Conservation (phyloP, 2,113 vertebrate genomes). For the Marmota flaviventris region DNA sequence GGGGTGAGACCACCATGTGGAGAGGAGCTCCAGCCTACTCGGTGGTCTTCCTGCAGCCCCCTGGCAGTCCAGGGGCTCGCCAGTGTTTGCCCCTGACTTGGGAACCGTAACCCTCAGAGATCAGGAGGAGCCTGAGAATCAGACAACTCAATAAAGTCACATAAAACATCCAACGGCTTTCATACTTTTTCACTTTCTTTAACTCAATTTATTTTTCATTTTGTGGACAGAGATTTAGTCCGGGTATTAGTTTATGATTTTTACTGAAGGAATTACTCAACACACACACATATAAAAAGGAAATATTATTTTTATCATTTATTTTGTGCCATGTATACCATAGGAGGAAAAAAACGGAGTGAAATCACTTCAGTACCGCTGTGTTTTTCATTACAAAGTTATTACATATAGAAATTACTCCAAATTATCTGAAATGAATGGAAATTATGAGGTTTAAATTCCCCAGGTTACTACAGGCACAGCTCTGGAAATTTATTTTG, state of each 20-base stretch:
- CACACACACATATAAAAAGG: constrained; percentile 90
- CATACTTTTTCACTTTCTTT: constrained; percentile 91
- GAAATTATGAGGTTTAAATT: constrained; percentile 95
- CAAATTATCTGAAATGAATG: constrained; percentile 95
- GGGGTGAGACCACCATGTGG: constrained; percentile 53
- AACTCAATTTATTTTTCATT: constrained; percentile 95
- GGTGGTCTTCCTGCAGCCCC: constrained; percentile 58
- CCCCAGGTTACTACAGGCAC: constrained; percentile 92
- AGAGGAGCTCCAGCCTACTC: constrained; percentile 1
- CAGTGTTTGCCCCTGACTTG: constrained; percentile 78
- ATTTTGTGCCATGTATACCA: constrained; percentile 91
- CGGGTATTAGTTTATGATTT: constrained; percentile 94
- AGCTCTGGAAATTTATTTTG: constrained; percentile 93
- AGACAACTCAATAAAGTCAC: constrained; percentile 92
- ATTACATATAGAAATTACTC: constrained; percentile 95
- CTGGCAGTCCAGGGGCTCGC: constrained; percentile 74
- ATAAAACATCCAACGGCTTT: constrained; percentile 91
- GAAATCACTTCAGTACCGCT: constrained; percentile 92
- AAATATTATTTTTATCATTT: constrained; percentile 93
- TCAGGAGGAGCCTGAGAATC: constrained; percentile 85
- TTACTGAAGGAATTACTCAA: constrained; percentile 91
- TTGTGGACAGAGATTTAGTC: constrained; percentile 93
- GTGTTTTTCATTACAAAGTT: constrained; percentile 95
- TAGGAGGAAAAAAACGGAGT: constrained; percentile 85
- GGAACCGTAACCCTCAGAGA: constrained; percentile 86